These are phyloP conservation scores for Burhinus bistriatus DNA, from an alignment of 2,113 vertebrate species.

Conservation along the genomic window DNA sequence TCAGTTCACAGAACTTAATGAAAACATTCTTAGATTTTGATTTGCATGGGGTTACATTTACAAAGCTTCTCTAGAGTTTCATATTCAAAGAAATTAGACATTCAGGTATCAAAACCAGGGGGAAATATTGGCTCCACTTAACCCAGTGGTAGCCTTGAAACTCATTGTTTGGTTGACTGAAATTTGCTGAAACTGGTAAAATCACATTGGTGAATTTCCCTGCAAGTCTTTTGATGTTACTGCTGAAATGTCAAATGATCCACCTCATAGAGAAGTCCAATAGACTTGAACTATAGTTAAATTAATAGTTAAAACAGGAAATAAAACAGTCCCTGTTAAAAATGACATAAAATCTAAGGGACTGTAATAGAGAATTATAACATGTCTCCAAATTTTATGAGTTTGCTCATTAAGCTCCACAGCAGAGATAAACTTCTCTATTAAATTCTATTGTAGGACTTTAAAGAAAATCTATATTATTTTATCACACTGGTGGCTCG, in stretches of 20 bases:
- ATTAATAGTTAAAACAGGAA: slow-evolving; percentile 30
- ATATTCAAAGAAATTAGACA: slow-evolving; percentile 13
- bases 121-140: neutral
- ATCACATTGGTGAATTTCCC: neutral
- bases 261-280: neutral
- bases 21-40: slow-evolving; percentile 48
- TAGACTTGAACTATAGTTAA: neutral
- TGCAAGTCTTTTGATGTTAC: neutral
- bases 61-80: neutral
- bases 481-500: neutral
- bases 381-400: neutral
- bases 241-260: slow-evolving; percentile 16
- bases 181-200: slow-evolving; percentile 19
- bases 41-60: slow-evolving; percentile 57
- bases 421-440: slow-evolving; percentile 10
- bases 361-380: slow-evolving; percentile 16
- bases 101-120: neutral
- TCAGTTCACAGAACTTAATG: slow-evolving; percentile 24
- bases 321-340: slow-evolving; percentile 14
- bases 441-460: slow-evolving; percentile 26
- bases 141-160: neutral
- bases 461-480: slow-evolving; percentile 32
- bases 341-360: neutral
- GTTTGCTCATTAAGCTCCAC: slow-evolving; percentile 33
- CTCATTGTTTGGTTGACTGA: neutral